Percentiles rank a stretch among this genome's conserved stretches.
Evolutionary conservation across 2,888 invertebrate genomes (phyloP).

Genomic region (Trissolcus japonicus): DNA sequence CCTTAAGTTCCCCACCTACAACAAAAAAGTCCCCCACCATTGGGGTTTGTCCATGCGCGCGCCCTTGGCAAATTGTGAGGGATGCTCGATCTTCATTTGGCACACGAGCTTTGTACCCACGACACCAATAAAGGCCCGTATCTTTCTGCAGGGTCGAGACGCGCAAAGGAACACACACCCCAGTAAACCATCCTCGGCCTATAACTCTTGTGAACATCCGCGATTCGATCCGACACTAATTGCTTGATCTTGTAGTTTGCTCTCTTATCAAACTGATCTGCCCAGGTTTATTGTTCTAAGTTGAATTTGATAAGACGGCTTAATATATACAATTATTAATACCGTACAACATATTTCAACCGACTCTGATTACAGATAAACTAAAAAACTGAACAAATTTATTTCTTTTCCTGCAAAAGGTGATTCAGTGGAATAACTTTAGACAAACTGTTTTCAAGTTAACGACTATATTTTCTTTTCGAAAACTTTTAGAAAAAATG

Average conservation of each 20-base stretch:
- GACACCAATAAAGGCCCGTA: constrained; percentile 72
- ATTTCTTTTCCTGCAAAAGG: no score
- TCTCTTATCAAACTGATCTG: no score
- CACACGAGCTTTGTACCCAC: constrained; percentile 62
- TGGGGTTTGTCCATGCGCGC: constrained; percentile 51
- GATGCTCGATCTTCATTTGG: constrained; percentile 62
- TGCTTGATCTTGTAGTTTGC: constrained; percentile 38
- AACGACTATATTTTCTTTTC: no score
- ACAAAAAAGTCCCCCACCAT: constrained; percentile 45
- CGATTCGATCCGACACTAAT: constrained; percentile 64
- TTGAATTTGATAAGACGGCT: no score
- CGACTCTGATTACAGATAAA: no score
- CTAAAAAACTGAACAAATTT: no score
- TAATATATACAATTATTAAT: no score
- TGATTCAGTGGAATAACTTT: no score
- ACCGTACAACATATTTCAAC: no score
- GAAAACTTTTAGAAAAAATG: no score
- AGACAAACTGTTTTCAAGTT: no score
- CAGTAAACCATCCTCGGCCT: constrained; percentile 16
- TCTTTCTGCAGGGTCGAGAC: constrained; percentile 62
- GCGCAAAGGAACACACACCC: constrained; percentile 32
- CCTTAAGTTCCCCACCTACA: constrained; percentile 40
- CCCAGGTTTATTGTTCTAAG: neutral
- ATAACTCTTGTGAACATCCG: constrained; percentile 48
- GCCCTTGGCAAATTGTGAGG: constrained; percentile 49